Evolutionary conservation across 23 tunicate genomes (phyloP).

Genomic region (Botrylloides violaceus): DNA sequence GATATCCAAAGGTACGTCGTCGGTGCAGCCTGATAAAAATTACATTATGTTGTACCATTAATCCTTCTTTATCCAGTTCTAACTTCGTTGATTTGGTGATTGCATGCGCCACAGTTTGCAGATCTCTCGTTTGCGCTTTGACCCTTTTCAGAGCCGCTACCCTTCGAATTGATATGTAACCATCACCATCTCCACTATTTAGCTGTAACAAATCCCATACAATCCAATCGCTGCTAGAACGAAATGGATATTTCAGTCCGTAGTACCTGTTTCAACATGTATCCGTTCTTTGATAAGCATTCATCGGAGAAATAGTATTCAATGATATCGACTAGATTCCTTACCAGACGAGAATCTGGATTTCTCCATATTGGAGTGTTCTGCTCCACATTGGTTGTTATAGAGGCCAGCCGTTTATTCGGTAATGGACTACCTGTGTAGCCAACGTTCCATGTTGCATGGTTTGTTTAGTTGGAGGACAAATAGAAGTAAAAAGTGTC

Average conservation of each 20-base stretch:
- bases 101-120: slow-evolving; percentile 65
- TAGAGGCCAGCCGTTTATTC: background rate
- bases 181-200: slow-evolving; percentile 28
- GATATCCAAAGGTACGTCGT: too few relatives aligned
- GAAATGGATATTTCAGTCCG: background rate
- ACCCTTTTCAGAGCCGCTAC: slow-evolving; percentile 89
- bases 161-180: slow-evolving; percentile 66
- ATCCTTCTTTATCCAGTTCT: slow-evolving; percentile 63
- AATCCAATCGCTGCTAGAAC: background rate
- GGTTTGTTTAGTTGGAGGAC: too few relatives aligned
- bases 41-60: slow-evolving; percentile 69
- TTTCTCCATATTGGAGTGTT: background rate
- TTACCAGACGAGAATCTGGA: slow-evolving; percentile 25
- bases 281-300: slow-evolving; percentile 72
- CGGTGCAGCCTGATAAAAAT: too few relatives aligned
- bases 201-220: background rate
- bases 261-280: slow-evolving; percentile 84
- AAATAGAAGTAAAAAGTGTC: too few relatives aligned
- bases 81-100: slow-evolving; percentile 56
- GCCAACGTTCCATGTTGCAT: too few relatives aligned
- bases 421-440: slow-evolving; percentile 9
- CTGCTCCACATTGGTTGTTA: background rate
- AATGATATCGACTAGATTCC: slow-evolving; percentile 36
- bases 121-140: slow-evolving; percentile 68
- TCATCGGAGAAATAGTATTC: slow-evolving; percentile 93